Base-by-base conservation (phyloP, 2,888 invertebrate species). In the Trichacis sp. region DNA sequence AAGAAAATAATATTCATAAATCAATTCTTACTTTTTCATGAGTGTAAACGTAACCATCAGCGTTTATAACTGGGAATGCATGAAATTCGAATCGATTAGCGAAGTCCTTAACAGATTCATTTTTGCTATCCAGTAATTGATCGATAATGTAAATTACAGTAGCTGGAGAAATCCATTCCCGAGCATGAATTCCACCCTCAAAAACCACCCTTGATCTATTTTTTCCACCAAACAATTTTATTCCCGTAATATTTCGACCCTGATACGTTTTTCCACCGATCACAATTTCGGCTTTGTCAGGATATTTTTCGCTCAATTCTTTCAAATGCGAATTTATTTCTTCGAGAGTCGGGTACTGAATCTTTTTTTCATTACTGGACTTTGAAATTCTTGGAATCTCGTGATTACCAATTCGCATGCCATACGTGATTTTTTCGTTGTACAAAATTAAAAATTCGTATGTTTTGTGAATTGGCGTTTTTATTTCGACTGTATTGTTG, bases 91-190 rank as follows among this genome's bases (percentile, higher is more conserved):
- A 88, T 24, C 86, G 85, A 51, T 88, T 85, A 0, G 88, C 87
- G 8, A 89, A 86, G 5, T 81, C 68, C 53, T 81, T 82, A 0
- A 89, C 81, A 11, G 86, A 85, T 0, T 82, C 71, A 19, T 88
- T 84, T 0, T 85, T 79, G 33, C 89, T 90, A 56, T 85, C 87
- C 9, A 91, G 80, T 2, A 92, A 79, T 75, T 91, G 87, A 66
- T 90, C 88, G 5, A 88, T 80, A 1, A 92, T 83, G 71, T 89
- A 92, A 0, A 90, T 88, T 0, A 89, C 81, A 0, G 89, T 86
- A 0, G 91, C 90, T 0, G 92, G 89, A 0, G 89, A 87, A 2
- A 92, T 87, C 92, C 92, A 95, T 81, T 95, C 95, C 46, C 94
- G 88, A 0, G 89, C 92, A 63, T 93, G 88, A 72, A 92, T 91